phyloP scores from a whole-genome alignment of 1,140 invertebrate genomes.

The Ostrea denselamellosa region DNA sequence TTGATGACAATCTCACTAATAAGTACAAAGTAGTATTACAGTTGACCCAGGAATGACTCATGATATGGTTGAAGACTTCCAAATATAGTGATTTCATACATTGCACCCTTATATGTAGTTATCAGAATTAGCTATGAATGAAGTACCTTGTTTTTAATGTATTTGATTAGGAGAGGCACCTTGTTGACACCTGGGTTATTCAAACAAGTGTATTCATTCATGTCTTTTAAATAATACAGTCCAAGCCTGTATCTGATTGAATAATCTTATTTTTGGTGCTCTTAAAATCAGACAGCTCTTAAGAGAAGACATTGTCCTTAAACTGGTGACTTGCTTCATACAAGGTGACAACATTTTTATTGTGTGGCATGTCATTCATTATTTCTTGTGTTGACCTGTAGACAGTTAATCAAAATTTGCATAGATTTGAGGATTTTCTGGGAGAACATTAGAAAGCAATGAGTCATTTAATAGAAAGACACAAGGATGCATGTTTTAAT shows the following conservation, averaged over 20 bases:
- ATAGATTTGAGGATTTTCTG: background rate
- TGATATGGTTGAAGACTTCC: background rate
- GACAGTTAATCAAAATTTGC: conserved; percentile 12
- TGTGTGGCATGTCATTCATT: background rate
- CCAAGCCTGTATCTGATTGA: background rate
- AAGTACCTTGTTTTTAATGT: background rate
- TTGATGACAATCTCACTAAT: too few relatives aligned
- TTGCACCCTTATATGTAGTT: background rate
- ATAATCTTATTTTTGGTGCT: background rate
- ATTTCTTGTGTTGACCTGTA: background rate
- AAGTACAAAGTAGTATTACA: background rate
- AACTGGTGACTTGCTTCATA: background rate
- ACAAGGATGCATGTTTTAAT: background rate
- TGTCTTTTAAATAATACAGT: conserved; percentile 7
- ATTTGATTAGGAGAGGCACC: conserved; percentile 13
- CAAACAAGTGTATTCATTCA: background rate
- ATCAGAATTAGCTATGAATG: conserved; percentile 29
- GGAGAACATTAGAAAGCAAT: background rate
- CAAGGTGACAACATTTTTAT: background rate
- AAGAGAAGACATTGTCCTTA: background rate
- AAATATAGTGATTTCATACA: background rate
- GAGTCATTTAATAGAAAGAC: background rate
- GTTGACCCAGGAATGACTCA: background rate
- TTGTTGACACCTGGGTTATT: conserved; percentile 21
- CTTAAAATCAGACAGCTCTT: background rate